Conservation (phyloP, 2,113 vertebrate genomes). For the Alaudala cheleensis region DNA sequence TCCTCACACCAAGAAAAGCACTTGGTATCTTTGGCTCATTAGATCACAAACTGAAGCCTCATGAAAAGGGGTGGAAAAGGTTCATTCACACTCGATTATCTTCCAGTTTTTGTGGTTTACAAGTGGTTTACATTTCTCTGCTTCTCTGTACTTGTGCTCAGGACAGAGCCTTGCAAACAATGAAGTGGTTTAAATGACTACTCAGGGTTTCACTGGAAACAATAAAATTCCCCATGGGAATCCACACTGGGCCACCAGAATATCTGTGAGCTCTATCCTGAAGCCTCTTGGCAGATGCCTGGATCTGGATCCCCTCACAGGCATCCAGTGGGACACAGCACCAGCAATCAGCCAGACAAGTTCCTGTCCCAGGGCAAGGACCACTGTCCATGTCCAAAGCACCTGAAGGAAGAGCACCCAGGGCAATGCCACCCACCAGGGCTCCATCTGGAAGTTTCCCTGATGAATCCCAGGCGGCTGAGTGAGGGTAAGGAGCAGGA, state of each 20-base stretch:
- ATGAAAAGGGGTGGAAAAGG: neutral
- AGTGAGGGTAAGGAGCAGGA: neutral
- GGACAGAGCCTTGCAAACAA: neutral
- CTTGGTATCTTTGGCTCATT: neutral
- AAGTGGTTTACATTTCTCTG: neutral
- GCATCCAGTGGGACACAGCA: neutral
- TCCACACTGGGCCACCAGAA: neutral
- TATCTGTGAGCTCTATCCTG: neutral
- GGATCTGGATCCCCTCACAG: neutral
- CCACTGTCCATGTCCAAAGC: rapidly evolving
- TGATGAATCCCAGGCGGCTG: neutral
- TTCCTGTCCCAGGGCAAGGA: too few relatives aligned
- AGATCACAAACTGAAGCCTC: neutral
- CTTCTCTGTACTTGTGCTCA: neutral
- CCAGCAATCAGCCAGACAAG: rapidly evolving
- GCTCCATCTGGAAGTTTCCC: neutral
- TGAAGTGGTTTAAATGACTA: neutral
- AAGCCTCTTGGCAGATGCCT: neutral
- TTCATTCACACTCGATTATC: neutral
- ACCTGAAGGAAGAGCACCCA: neutral
- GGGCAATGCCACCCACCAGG: neutral
- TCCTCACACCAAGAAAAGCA: neutral
- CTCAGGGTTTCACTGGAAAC: neutral
- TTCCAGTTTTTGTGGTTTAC: neutral
- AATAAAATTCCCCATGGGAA: neutral